These are phyloP conservation scores for Ophthalmolycus amberensis DNA, from an alignment of 2,113 vertebrate species.

Conservation along the genomic window DNA sequence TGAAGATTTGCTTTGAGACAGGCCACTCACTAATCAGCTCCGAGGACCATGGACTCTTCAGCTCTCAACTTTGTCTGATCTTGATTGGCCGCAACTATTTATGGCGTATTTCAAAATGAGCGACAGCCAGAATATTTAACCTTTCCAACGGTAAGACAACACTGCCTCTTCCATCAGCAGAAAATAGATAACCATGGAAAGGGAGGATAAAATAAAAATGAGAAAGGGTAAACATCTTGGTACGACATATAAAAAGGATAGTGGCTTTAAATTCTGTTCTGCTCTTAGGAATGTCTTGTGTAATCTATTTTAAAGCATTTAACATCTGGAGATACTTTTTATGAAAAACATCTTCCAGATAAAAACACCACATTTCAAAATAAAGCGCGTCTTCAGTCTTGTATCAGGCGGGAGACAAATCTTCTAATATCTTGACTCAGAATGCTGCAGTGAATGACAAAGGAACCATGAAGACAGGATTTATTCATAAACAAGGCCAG, in stretches of 20 bases:
- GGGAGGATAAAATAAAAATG: neutral
- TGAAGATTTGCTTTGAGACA: slow-evolving; percentile 5
- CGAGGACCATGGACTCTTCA: neutral
- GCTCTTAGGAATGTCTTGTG: neutral
- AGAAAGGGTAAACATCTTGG: neutral
- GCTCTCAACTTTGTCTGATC: neutral
- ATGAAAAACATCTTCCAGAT: neutral
- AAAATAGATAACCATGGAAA: neutral
- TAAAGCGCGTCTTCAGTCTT: neutral
- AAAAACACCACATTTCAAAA: neutral
- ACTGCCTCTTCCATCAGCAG: neutral
- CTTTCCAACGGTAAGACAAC: neutral
- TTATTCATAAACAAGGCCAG: slow-evolving; percentile 38
- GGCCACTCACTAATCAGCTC: slow-evolving; percentile 13
- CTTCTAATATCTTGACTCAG: neutral
- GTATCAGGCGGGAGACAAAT: neutral
- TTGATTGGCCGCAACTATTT: neutral
- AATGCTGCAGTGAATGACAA: slow-evolving; percentile 11
- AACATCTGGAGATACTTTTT: neutral
- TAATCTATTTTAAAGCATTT: neutral
- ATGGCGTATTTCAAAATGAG: neutral
- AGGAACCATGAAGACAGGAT: neutral
- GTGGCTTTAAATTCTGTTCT: neutral
- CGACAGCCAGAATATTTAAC: neutral
- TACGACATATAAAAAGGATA: neutral